A percentile compares a stretch with the other conserved stretches of the same genome.
Conservation (phyloP, 2,888 invertebrate species). For the Aleiodes leptofemur region DNA sequence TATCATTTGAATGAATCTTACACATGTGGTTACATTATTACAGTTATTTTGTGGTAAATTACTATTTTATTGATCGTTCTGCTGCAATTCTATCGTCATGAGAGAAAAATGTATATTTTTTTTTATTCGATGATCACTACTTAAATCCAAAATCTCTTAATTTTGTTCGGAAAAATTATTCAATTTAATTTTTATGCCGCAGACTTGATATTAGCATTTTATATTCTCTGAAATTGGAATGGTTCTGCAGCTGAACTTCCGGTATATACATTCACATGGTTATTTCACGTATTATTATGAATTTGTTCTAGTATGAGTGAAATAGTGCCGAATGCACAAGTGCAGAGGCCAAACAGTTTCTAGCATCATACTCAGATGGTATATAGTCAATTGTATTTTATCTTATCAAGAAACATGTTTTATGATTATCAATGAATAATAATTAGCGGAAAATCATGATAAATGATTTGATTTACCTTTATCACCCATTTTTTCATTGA, state of each 20-base stretch:
- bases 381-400: constrained; percentile 8
- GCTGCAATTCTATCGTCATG: background rate
- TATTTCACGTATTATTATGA: constrained; percentile 5
- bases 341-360: constrained; percentile 15
- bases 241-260: constrained; percentile 2
- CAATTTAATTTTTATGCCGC: background rate
- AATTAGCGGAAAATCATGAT: constrained; percentile 6
- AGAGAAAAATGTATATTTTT: background rate
- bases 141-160: too few species aligned
- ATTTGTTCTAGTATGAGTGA: constrained; percentile 11
- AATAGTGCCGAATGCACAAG: background rate
- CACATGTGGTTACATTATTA: background rate
- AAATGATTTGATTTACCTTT: constrained; percentile 58
- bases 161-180: too few species aligned
- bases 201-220: background rate
- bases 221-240: background rate
- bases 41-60: constrained; percentile 3
- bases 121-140: background rate
- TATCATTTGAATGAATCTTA: background rate
- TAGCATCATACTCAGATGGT: constrained; percentile 13
- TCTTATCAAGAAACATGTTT: background rate
- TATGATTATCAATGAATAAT: background rate
- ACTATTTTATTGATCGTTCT: constrained; percentile 10
- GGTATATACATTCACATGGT: background rate
- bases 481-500: constrained; percentile 60